These are phyloP conservation scores for Arizona elegans DNA, from an alignment of 2,113 vertebrate species.

Conservation along the genomic window DNA sequence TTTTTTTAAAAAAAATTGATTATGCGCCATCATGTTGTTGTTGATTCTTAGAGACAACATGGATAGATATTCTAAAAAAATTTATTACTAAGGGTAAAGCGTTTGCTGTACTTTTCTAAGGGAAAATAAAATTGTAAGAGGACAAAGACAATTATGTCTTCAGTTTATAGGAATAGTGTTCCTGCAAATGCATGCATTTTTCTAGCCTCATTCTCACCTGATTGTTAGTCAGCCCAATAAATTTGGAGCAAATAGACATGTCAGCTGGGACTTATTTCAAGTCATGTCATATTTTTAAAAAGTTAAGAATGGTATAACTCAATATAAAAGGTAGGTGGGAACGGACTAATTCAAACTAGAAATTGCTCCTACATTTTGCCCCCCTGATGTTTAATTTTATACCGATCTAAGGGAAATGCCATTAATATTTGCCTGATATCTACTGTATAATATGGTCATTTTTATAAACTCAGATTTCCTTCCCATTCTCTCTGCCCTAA, in stretches of 20 bases:
- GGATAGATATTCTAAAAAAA: neutral
- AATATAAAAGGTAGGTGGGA: slow-evolving; percentile 46
- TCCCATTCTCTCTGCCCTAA: slow-evolving; percentile 43
- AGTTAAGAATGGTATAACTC: slow-evolving; percentile 35
- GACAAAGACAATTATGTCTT: slow-evolving; percentile 31
- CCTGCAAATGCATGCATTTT: slow-evolving; percentile 9
- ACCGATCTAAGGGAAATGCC: slow-evolving; percentile 47
- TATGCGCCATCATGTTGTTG: neutral
- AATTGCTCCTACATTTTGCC: slow-evolving; percentile 26
- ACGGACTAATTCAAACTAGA: slow-evolving; percentile 56
- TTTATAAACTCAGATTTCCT: slow-evolving; percentile 69
- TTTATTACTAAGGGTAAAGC: slow-evolving; percentile 46
- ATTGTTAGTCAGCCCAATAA: slow-evolving; percentile 4
- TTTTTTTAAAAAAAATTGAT: neutral
- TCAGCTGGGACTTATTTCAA: slow-evolving; percentile 27
- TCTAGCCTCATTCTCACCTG: neutral
- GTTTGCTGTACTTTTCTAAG: slow-evolving; percentile 52
- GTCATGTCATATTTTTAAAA: slow-evolving; percentile 21
- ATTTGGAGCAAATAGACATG: slow-evolving; percentile 1
- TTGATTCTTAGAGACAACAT: neutral
- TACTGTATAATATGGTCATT: slow-evolving; percentile 68
- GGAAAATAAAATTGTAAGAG: neutral
- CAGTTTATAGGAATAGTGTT: slow-evolving; percentile 45
- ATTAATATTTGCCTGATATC: slow-evolving; percentile 66
- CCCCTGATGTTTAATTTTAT: slow-evolving; percentile 47